Evolutionary conservation across 35 echinoderm and acorn worm species (phyloP), one percentile per base, ranked within the genome.

Genomic region (Apostichopus japonicus): DNA sequence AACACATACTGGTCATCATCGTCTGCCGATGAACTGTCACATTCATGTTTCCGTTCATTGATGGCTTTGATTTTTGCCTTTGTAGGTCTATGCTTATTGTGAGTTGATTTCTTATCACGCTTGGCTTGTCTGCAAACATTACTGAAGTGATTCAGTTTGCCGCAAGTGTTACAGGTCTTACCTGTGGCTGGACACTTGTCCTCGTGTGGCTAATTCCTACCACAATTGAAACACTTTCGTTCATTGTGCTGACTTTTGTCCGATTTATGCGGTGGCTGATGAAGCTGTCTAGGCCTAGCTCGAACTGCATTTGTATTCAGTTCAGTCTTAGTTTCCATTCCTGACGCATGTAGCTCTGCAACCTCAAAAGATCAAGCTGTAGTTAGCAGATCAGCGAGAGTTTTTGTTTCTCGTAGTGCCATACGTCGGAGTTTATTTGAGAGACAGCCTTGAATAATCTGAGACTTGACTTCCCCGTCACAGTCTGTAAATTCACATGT

Each of bases 301-400:
- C n/a, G 10, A 90, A 10, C 27, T 65, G 19, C 61, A 0, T 73
- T 54, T 70, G 78, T 19, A 65, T 53, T 5, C 3, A 8, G 1
- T 44, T 25, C 2, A 51, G 75, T 23, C 25, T 87, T 55, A 2
- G 77, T 52, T 73, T 93, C 84, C 56, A 95, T 88, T 0, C 90
- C 94, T 21, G 83, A 51, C 4, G 91, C 72, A 90, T 95, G 79
- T 71, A 90, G 51, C 78, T 91, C 88, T 53, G 88, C 53, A 2
- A 91, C 8, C 57, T 91, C 88, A 54, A 77, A 58, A 4, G 75
- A 91, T 5, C 72, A 27, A 5, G 88, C 88, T 54, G 55, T 19
- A 16, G 44, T 21, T 57, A 77, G n/a, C 14, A 91, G 88, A 19
- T 91, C 88, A 10, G 44, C 0, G 1, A 91, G 71, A 10, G 88